Evolutionary conservation across 2,888 invertebrate genomes (phyloP), one percentile per base, ranked within the genome.

Genomic region (Aphrophora alni): DNA sequence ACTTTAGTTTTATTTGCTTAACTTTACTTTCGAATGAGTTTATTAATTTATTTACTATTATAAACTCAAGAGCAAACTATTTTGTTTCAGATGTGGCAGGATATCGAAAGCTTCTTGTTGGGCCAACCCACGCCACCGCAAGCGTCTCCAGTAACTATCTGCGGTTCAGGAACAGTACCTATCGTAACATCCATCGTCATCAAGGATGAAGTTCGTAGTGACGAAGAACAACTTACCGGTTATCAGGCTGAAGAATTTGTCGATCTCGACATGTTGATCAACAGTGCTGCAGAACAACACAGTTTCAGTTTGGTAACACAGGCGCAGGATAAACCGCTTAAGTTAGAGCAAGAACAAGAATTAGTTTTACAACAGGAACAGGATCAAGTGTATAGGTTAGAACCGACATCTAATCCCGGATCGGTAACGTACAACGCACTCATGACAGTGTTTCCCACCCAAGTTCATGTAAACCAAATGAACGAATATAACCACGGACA

Each of bases 51-150:
- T n/a, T n/a, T n/a, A n/a, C n/a, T n/a, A n/a, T n/a, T n/a, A n/a
- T n/a, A n/a, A n/a, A n/a, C n/a, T n/a, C n/a, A n/a, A n/a, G n/a
- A n/a, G n/a, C n/a, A n/a, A n/a, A n/a, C n/a, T n/a, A n/a, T n/a
- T 75, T n/a, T 81, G 76, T 83, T 82, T 27, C 87, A 89, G 88
- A 89, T 89, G 89, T 89, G 89, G 89, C 89, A 89, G 84, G 89
- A 89, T 84, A 88, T 89, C 82, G 89, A 89, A 85, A 88, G 88
- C 84, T 88, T 89, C 38, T 86, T 89, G 69, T 85, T 89, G 83
- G 88, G 88, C 14, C 88, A 89, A 75, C 86, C 87, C 17, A 82
- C 85, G 0, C 86, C 85, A 17, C 86, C 86, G 0, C 86, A 86
- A 82, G 86, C 86, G 26, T 85, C 86, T 3, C 86, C 86, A n/a